Evolutionary conservation across 2,797 vertebrate genomes (phyloP), one percentile per base, ranked within the genome.

Genomic region (Psittacula derbiana): DNA sequence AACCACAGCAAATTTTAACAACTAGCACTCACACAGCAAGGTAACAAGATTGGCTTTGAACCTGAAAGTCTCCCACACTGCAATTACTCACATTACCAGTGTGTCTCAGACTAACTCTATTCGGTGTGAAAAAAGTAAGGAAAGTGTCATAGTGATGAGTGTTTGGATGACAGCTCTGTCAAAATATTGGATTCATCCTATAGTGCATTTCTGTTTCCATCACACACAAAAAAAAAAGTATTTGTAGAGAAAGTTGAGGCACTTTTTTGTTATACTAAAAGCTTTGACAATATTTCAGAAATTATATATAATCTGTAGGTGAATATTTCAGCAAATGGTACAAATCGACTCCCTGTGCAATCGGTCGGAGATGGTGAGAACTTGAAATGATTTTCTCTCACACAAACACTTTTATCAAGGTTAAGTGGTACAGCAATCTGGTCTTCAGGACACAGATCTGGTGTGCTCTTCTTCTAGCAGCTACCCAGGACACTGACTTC

Each of bases 101-200:
- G 46, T 87, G 88, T 73, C 60, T 91, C 70, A 88, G 74, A 91
- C 80, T 90, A 92, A 94, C 70, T 86, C 76, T 81, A 67, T 86
- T 94, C 82, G 6, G 80, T 67, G 90, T 40, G 91, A 92, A 91
- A 75, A 74, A 95, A 93, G 81, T 31, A 79, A 83, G 80, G 79
- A 3, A 94, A 85, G 80, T 96, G 92, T 85, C 91, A 93, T 5
- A 81, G 91, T 46, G 64, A 93, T 8, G 13, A 93, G 70, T 64
- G 47, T 94, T 92, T 86, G 66, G 44, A 43, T 92, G 94, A 96
- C 95, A 92, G 91, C 60, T 91, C 92, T 88, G 58, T 93, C 95
- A 96, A 96, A 97, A 97, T 91, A 95, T 90, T 96, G 91, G 87
- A 92, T 86, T 88, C 80, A 92, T 71, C 60, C 30, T 6, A 65